Conservation (phyloP, 1,140 invertebrate genomes). For the Hestina assimilis region DNA sequence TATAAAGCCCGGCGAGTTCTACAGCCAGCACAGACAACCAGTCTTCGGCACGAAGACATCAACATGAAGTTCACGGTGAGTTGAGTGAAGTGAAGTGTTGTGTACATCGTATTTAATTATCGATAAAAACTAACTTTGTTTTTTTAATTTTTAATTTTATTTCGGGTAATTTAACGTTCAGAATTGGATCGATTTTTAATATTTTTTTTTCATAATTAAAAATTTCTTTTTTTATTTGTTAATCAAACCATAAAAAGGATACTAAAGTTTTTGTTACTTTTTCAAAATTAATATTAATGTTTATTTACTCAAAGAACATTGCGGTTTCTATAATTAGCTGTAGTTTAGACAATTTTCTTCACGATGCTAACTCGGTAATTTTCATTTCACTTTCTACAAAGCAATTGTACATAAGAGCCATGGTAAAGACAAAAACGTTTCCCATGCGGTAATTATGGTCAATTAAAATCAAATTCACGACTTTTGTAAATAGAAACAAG, state of each 20-base stretch:
- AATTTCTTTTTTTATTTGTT: no score
- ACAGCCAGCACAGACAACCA: conserved; percentile 56
- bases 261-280: not conserved
- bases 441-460: no score
- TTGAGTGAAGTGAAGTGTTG: conserved; percentile 45
- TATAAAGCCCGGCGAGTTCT: conserved; percentile 54
- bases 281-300: not conserved
- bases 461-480: no score
- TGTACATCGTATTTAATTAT: not conserved
- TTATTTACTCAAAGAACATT: conserved; percentile 14
- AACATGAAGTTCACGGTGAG: conserved; percentile 74
- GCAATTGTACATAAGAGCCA: conserved; percentile 6
- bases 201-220: no score
- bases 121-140: not conserved
- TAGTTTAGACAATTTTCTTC: conserved; percentile 37
- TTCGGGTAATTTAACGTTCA: not conserved
- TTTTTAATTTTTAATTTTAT: conserved; percentile 1
- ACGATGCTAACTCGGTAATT: conserved; percentile 33
- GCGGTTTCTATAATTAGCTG: not conserved
- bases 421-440: not conserved
- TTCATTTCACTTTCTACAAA: conserved; percentile 53
- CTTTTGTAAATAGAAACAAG: no score
- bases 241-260: no score
- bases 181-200: not conserved
- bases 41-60: conserved; percentile 73